Percentiles rank a stretch among this genome's conserved stretches.
phyloP scores from a whole-genome alignment of 2,113 vertebrate species.

The Syrrhaptes paradoxus region DNA sequence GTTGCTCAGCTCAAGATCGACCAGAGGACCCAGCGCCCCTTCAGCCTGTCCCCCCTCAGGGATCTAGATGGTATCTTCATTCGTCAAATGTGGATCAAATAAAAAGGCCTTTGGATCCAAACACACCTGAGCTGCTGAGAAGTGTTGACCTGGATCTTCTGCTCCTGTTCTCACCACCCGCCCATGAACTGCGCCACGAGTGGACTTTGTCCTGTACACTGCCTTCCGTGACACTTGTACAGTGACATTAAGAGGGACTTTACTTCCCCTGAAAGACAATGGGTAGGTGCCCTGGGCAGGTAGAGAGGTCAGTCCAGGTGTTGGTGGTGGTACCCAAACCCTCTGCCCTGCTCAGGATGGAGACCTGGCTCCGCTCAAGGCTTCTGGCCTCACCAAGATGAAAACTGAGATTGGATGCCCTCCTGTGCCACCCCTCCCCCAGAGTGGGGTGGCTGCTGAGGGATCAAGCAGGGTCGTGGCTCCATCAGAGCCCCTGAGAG shows the following conservation, averaged over 20 bases:
- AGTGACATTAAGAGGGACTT: not conserved
- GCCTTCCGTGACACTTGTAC: not conserved
- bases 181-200: not conserved
- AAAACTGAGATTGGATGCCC: not conserved
- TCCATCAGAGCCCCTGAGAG: not conserved
- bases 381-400: not conserved
- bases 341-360: not conserved
- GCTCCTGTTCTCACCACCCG: not conserved
- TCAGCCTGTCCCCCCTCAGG: not conserved
- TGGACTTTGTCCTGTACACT: not conserved
- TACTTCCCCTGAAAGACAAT: not conserved
- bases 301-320: not conserved
- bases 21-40: not conserved
- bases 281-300: not conserved
- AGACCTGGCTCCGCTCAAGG: not conserved
- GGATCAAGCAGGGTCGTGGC: not conserved
- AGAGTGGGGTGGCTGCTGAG: not conserved
- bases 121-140: not conserved
- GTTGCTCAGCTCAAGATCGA: not conserved
- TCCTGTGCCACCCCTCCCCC: not conserved
- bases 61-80: not conserved
- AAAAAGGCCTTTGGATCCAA: not conserved
- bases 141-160: not conserved
- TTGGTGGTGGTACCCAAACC: not conserved
- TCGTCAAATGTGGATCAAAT: not conserved